Evolutionary conservation across 2,797 vertebrate genomes (phyloP).

Genomic region (Anguilla megastoma): DNA sequence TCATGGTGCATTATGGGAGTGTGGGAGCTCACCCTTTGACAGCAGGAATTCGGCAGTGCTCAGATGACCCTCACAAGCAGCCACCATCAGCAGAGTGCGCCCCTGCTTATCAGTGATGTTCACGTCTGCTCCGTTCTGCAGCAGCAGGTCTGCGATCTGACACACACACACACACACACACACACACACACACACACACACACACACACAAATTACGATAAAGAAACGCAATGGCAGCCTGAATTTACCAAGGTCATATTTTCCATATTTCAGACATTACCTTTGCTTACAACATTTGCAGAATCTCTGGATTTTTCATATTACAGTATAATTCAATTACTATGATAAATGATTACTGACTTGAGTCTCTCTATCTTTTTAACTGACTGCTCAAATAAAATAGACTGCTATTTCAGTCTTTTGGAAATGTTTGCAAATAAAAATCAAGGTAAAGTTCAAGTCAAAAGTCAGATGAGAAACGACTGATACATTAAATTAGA

Average conservation of each 20-base stretch:
- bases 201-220: not conserved
- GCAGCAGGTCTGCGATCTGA: slow-evolving; percentile 87
- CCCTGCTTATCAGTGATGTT: slow-evolving; percentile 95
- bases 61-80: slow-evolving; percentile 92
- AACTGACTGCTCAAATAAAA: not conserved
- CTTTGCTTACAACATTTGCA: not conserved
- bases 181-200: not conserved
- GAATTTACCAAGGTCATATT: not conserved
- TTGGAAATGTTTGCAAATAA: not conserved
- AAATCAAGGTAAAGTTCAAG: not conserved
- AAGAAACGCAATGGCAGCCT: slow-evolving; percentile 9
- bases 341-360: not conserved
- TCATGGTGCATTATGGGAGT: not conserved
- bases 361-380: not conserved
- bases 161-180: slow-evolving; percentile 29
- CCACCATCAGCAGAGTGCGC: slow-evolving; percentile 95
- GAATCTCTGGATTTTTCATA: not conserved
- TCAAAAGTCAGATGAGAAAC: not conserved
- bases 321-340: not conserved
- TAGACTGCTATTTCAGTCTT: not conserved
- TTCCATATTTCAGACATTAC: slow-evolving; percentile 14
- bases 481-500: not conserved
- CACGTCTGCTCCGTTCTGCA: slow-evolving; percentile 86
- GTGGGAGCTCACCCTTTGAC: slow-evolving; percentile 82
- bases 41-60: slow-evolving; percentile 92